phyloP scores from a whole-genome alignment of 2,113 vertebrate genomes.

The Pseudorasbora parva region DNA sequence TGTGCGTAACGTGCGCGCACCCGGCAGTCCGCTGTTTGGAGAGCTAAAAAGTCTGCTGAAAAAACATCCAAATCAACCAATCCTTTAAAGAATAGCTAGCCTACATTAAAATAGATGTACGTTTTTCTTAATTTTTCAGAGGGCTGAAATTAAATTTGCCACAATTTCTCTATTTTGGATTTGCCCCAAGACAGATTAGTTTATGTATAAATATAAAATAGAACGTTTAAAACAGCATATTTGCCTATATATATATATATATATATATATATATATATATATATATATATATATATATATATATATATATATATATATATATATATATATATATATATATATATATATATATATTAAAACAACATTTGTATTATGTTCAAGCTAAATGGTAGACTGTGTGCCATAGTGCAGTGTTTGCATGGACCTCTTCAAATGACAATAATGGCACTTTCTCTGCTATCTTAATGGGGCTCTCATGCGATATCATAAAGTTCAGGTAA shows the following conservation, averaged over 20 bases:
- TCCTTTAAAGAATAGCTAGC: neutral
- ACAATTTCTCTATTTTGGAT: neutral
- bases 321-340: no score
- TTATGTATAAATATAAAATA: no score
- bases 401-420: constrained; percentile 63
- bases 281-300: no score
- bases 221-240: no score
- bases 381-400: neutral
- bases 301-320: no score
- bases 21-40: constrained; percentile 3
- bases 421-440: constrained; percentile 70
- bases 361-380: neutral
- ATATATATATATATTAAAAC: no score
- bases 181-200: no score
- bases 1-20: constrained; percentile 37
- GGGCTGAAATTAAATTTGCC: neutral
- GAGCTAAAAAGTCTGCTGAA: neutral
- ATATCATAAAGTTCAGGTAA: constrained; percentile 76
- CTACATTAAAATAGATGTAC: neutral
- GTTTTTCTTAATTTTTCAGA: neutral
- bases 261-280: no score
- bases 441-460: constrained; percentile 70
- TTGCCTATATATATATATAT: no score
- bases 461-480: constrained; percentile 76
- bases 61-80: neutral